Conservation (phyloP, 1,140 invertebrate species). For the Elymnias hypermnestra region DNA sequence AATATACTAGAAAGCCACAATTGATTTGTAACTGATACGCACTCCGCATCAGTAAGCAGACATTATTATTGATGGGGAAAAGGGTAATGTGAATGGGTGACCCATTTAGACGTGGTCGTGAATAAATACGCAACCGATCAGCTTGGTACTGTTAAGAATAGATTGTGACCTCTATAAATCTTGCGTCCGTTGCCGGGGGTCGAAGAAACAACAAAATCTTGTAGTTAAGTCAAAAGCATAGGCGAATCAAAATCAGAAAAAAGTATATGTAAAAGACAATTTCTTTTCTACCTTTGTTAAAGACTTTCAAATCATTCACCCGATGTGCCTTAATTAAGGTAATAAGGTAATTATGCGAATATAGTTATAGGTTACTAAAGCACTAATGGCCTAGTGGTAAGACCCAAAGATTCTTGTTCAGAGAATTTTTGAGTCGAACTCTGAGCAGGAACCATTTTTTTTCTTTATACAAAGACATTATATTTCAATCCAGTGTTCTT, state of each 20-base stretch:
- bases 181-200: constrained; percentile 38
- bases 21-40: constrained; percentile 8
- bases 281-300: no score
- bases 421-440: no score
- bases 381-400: no score
- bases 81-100: constrained; percentile 25
- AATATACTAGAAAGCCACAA: constrained; percentile 10
- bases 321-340: no score
- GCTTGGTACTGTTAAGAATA: constrained; percentile 33
- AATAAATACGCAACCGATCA: constrained; percentile 44
- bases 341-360: no score
- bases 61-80: constrained; percentile 21
- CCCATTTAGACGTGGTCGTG: constrained; percentile 34
- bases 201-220: constrained; percentile 33
- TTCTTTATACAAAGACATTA: no score
- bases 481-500: no score
- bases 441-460: no score
- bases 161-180: constrained; percentile 56
- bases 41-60: constrained; percentile 9
- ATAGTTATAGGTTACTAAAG: no score
- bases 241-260: neutral
- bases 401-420: no score
- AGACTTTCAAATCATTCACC: no score
- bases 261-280: no score
- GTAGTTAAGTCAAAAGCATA: constrained; percentile 12